Conservation (phyloP, 2,113 vertebrate genomes). For the Meles meles region DNA sequence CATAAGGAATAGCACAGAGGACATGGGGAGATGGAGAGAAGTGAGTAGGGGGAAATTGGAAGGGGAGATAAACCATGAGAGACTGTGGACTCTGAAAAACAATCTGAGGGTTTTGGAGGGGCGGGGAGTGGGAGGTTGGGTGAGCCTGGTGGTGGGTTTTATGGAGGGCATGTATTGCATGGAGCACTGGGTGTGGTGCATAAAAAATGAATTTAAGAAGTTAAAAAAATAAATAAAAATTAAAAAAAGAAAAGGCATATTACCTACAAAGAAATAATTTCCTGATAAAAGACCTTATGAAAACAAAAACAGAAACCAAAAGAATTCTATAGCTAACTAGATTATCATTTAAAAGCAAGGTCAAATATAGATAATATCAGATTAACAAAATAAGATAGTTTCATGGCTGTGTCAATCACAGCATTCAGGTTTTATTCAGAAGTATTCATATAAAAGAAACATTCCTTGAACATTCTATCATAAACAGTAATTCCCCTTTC, state of each 20-base stretch:
- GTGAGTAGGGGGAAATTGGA: too few species aligned
- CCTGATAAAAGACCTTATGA: neutral
- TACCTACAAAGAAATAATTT: neutral
- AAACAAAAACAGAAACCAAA: conserved; percentile 1
- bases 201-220: too few species aligned
- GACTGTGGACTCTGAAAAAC: too few species aligned
- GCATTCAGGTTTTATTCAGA: neutral
- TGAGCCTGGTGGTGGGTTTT: too few species aligned
- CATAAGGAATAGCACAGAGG: too few species aligned
- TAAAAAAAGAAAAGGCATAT: neutral
- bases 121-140: too few species aligned
- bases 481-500: neutral
- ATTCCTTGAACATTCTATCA: neutral
- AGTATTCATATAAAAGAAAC: neutral
- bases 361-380: neutral
- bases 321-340: neutral
- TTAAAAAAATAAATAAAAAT: neutral
- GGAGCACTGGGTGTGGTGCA: too few species aligned
- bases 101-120: too few species aligned
- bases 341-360: neutral
- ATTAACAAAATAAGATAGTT: neutral
- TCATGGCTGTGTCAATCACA: neutral
- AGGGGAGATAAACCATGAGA: too few species aligned
- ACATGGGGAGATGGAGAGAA: too few species aligned
- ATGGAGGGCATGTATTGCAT: too few species aligned